A percentile compares a stretch with the other conserved stretches of the same genome.
phyloP scores from a whole-genome alignment of 2,113 vertebrate species.

The Lycocorax pyrrhopterus region DNA sequence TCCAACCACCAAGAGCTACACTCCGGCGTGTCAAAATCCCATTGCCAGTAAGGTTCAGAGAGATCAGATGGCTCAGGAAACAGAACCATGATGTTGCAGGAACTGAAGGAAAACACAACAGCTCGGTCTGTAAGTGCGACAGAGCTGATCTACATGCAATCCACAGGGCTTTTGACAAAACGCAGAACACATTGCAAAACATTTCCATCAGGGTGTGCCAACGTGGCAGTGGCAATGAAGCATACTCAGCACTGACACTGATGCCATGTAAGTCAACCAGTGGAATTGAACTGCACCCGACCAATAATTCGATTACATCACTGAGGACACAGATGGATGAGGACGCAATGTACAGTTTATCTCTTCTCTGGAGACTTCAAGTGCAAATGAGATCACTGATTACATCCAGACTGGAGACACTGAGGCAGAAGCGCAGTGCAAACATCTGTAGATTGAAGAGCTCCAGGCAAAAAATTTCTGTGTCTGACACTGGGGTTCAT shows the following conservation, averaged over 20 bases:
- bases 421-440: not conserved
- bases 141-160: not conserved
- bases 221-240: not conserved
- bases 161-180: not conserved
- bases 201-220: not conserved
- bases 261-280: not conserved
- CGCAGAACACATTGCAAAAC: not conserved
- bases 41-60: not conserved
- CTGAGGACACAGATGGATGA: conserved; percentile 9
- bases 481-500: not conserved
- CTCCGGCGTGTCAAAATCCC: not conserved
- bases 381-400: conserved; percentile 47
- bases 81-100: not conserved
- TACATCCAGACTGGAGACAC: conserved; percentile 34
- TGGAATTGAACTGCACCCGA: not conserved
- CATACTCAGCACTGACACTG: not conserved
- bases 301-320: not conserved
- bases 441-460: not conserved
- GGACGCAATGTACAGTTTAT: not conserved
- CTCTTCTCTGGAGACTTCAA: conserved; percentile 14
- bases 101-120: not conserved
- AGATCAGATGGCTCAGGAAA: not conserved
- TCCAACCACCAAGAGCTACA: not conserved
- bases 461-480: not conserved
- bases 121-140: not conserved